Base-by-base conservation (phyloP, 2,113 vertebrate genomes). In the Mystacornis crossleyi region DNA sequence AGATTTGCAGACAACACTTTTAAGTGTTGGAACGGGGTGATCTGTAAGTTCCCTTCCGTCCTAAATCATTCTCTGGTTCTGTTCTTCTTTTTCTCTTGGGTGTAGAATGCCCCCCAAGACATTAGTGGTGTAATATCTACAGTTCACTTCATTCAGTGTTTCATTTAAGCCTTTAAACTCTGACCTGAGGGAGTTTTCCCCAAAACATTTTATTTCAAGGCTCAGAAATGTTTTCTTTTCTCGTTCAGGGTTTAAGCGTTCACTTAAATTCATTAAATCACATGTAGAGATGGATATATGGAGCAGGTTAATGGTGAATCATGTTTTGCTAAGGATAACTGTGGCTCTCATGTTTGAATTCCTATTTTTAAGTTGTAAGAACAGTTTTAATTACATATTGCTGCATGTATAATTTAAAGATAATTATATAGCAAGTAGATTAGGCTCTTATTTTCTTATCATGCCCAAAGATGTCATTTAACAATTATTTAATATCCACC, bases 401-500 rank as follows among this genome's bases (percentile, higher is more conserved):
- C 93, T 48, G 19, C 47, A 53, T 26, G 36, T 88, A 67, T 83
- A 83, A 93, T 83, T 90, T 88, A 36, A 78, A 78, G 43, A 60
- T 95, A 95, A 96, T 94, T 94, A 94, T 31, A 85, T 15, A 86
- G 72, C 2, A 13, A 58, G 34, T 58, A 85, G 81, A 86, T 96
- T 83, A 81, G 91, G 58, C 42, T 90, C 21, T 66, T 94, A 78
- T 67, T 90, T 94, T 71, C 85, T 96, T 92, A 86, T 90, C 82
- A 51, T 86, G 47, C 31, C 51, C 83, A 79, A 90, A 86, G 85
- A 78, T 43, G 47, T 86, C 28, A 89, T 86, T 90, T 92, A 88
- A 31, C 71, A 93, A 93, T 96, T 96, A 74, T 55, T 83, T 86
- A 95, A 86, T 90, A 86, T 66, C 83, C 92, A 90, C 71, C 75